phyloP scores from a whole-genome alignment of 2,797 vertebrate species.

The Petrocephalus schoutedeni region DNA sequence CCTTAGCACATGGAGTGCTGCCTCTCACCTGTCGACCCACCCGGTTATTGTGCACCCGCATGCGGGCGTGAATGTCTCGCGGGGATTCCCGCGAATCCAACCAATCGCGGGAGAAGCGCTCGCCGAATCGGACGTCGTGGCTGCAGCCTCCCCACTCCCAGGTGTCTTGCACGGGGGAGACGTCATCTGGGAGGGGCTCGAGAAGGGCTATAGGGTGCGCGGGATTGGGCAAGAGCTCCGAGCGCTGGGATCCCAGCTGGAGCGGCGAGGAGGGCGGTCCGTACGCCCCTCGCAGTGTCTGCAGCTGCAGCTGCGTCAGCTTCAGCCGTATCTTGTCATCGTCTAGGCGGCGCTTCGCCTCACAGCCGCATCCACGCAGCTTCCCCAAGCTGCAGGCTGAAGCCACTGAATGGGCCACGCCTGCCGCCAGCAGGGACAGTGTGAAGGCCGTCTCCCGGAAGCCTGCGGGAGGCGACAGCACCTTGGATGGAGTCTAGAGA shows the following conservation, averaged over 20 bases:
- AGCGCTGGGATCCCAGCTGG: slow-evolving; percentile 49
- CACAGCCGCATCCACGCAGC: slow-evolving; percentile 80
- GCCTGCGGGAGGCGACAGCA: slow-evolving; percentile 52
- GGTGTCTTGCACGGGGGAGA: slow-evolving; percentile 73
- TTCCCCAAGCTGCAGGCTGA: slow-evolving; percentile 88
- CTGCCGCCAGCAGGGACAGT: slow-evolving; percentile 82
- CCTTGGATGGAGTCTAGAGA: not conserved
- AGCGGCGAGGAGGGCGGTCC: slow-evolving; percentile 34
- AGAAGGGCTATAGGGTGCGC: slow-evolving; percentile 54
- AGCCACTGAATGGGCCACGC: slow-evolving; percentile 86
- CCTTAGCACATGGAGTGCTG: not conserved
- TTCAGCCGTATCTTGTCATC: slow-evolving; percentile 81
- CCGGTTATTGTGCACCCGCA: slow-evolving; percentile 86
- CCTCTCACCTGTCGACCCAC: slow-evolving; percentile 80
- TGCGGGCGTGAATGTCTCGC: slow-evolving; percentile 84
- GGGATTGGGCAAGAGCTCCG: slow-evolving; percentile 58
- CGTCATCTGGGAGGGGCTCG: slow-evolving; percentile 64
- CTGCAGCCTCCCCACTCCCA: slow-evolving; percentile 93
- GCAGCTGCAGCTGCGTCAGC: slow-evolving; percentile 80
- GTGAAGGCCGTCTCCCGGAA: slow-evolving; percentile 87
- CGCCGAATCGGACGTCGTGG: slow-evolving; percentile 79
- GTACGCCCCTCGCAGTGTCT: slow-evolving; percentile 59
- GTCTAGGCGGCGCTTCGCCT: slow-evolving; percentile 72
- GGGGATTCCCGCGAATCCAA: slow-evolving; percentile 81
- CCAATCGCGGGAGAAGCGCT: slow-evolving; percentile 86